Percentiles rank a stretch among this genome's conserved stretches.
phyloP scores from a whole-genome alignment of 53 echinoderm and acorn worm genomes.

The Hippasteria phrygiana region DNA sequence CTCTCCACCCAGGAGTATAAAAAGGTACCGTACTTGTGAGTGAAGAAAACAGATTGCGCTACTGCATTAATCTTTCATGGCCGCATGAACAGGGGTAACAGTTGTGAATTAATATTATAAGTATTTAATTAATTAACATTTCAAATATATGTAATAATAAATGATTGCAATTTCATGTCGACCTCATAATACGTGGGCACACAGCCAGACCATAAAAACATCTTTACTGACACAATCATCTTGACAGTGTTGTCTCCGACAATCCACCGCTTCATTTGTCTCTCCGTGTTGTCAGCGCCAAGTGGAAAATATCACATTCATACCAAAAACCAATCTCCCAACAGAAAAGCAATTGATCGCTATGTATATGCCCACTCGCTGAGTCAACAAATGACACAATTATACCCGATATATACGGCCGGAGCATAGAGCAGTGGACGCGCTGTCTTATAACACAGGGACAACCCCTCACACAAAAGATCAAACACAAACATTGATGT shows the following conservation, averaged over 20 bases:
- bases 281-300: not conserved
- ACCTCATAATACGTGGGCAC: too few relatives aligned
- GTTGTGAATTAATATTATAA: too few relatives aligned
- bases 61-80: too few relatives aligned
- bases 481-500: conserved; percentile 1
- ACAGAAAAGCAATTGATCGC: conserved; percentile 42
- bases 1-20: too few relatives aligned
- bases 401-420: conserved; percentile 38
- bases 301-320: conserved; percentile 21
- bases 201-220: too few relatives aligned
- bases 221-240: too few relatives aligned
- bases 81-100: too few relatives aligned
- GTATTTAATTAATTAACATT: too few relatives aligned
- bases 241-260: not conserved
- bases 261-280: not conserved
- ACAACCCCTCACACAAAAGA: not conserved
- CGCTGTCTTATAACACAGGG: not conserved
- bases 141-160: too few relatives aligned
- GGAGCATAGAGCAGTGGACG: not conserved
- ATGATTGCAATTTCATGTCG: too few relatives aligned
- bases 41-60: too few relatives aligned
- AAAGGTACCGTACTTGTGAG: too few relatives aligned
- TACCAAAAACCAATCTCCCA: conserved; percentile 23
- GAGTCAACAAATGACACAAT: conserved; percentile 57
- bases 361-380: conserved; percentile 30